phyloP scores from a whole-genome alignment of 2,888 invertebrate genomes.

The Apamea sordens region DNA sequence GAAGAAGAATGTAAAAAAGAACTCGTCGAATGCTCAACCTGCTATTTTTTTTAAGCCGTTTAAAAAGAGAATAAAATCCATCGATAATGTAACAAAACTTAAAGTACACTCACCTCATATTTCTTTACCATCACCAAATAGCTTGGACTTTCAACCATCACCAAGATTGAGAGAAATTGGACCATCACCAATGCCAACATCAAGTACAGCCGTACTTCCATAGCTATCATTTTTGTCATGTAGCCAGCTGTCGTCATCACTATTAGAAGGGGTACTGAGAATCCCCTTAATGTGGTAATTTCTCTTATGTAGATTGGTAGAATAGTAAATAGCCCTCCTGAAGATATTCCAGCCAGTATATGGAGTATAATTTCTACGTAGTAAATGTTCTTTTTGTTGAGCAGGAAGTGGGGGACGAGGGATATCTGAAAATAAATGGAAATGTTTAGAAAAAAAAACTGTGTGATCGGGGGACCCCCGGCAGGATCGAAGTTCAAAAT shows the following conservation, averaged over 20 bases:
- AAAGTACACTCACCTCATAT: slow-evolving; percentile 73
- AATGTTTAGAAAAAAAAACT: not conserved
- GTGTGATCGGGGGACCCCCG: not conserved
- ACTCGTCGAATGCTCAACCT: no score
- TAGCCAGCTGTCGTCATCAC: slow-evolving; percentile 80
- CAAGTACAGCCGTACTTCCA: slow-evolving; percentile 76
- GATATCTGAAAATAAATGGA: slow-evolving; percentile 74
- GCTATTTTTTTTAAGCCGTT: no score
- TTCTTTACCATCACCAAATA: slow-evolving; percentile 80
- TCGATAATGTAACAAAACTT: not conserved
- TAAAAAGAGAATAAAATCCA: not conserved
- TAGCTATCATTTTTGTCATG: slow-evolving; percentile 73
- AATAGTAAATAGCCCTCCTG: slow-evolving; percentile 79
- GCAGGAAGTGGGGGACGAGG: slow-evolving; percentile 78
- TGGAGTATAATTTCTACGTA: slow-evolving; percentile 72
- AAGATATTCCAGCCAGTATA: slow-evolving; percentile 77
- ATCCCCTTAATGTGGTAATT: slow-evolving; percentile 72
- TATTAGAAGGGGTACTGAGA: slow-evolving; percentile 74
- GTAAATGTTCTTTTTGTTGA: slow-evolving; percentile 67
- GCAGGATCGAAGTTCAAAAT: no score
- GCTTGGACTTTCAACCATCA: slow-evolving; percentile 80
- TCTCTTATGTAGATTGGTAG: slow-evolving; percentile 81
- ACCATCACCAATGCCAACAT: slow-evolving; percentile 77
- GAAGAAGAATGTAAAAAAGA: no score
- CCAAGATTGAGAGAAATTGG: slow-evolving; percentile 76